Evolutionary conservation across 1,140 invertebrate species (phyloP).

Genomic region (Neodiprion virginianus): DNA sequence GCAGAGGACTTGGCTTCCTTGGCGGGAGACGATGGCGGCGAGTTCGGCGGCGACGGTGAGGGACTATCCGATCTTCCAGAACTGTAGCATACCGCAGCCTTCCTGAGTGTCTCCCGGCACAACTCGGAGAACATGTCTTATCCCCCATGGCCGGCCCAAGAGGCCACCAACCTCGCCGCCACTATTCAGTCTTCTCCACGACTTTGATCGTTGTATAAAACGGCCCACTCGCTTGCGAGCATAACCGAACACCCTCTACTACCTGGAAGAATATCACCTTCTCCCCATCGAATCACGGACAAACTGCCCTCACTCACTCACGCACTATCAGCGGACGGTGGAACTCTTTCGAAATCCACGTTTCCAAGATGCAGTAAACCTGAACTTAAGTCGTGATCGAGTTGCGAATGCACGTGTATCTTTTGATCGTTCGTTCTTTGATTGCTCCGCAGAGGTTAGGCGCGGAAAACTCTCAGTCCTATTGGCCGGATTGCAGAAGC

Average conservation of each 20-base stretch:
- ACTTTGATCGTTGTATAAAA: background rate
- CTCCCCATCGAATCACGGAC: background rate
- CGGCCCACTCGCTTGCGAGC: background rate
- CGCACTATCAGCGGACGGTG: too few relatives aligned
- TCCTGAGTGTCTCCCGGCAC: conserved; percentile 68
- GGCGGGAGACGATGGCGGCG: conserved; percentile 56
- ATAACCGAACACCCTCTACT: conserved; percentile 28
- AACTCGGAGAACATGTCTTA: conserved; percentile 68
- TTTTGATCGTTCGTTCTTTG: too few relatives aligned
- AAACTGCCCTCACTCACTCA: too few relatives aligned
- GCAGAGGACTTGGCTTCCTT: conserved; percentile 53
- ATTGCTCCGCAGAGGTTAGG: too few relatives aligned
- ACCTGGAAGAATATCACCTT: background rate
- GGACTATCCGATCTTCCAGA: conserved; percentile 56
- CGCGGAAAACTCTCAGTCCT: too few relatives aligned
- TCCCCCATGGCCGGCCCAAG: conserved; percentile 59
- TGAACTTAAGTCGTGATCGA: too few relatives aligned
- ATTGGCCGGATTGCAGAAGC: too few relatives aligned
- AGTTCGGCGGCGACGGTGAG: conserved; percentile 57
- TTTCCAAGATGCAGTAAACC: too few relatives aligned
- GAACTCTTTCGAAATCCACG: too few relatives aligned
- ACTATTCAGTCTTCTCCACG: conserved; percentile 3
- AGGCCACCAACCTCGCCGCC: conserved; percentile 38
- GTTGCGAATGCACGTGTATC: too few relatives aligned
- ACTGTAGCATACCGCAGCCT: conserved; percentile 62